These are phyloP conservation scores for Colossoma macropomum DNA, from an alignment of 2,113 vertebrate genomes.

Conservation along the genomic window DNA sequence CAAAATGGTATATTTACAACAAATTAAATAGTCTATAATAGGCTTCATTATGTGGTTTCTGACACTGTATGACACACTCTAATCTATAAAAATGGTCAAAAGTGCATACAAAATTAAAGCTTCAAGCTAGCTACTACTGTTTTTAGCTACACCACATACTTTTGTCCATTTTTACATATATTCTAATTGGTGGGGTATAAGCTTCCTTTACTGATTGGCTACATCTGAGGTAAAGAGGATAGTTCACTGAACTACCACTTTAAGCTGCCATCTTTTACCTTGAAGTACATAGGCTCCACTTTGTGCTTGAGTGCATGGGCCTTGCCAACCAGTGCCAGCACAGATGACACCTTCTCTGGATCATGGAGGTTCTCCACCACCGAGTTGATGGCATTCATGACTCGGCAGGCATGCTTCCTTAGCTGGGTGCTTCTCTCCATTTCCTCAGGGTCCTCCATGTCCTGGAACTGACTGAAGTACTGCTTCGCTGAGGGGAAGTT, in stretches of 20 bases:
- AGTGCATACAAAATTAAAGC: too few species aligned
- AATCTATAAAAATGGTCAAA: too few species aligned
- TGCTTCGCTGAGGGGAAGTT: constrained; percentile 96
- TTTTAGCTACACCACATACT: too few species aligned
- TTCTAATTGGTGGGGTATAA: too few species aligned
- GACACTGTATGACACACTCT: too few species aligned
- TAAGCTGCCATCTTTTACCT: constrained; percentile 76
- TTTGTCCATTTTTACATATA: too few species aligned
- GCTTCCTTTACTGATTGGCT: too few species aligned
- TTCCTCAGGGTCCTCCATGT: constrained; percentile 79
- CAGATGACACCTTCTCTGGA: constrained; percentile 90
- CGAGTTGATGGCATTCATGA: constrained; percentile 83
- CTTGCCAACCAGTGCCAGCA: constrained; percentile 90
- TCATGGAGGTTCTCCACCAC: constrained; percentile 94
- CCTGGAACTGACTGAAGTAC: constrained; percentile 95
- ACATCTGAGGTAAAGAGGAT: too few species aligned
- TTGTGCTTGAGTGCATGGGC: constrained; percentile 95
- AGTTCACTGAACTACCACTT: neutral
- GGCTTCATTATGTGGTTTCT: too few species aligned
- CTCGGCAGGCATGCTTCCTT: constrained; percentile 87
- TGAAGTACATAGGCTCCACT: constrained; percentile 97
- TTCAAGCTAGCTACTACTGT: too few species aligned
- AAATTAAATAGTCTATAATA: too few species aligned
- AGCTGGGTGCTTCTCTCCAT: constrained; percentile 82
- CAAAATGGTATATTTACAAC: too few species aligned